Evolutionary conservation across 2,888 invertebrate genomes (phyloP).

Genomic region (Metalampra italica): DNA sequence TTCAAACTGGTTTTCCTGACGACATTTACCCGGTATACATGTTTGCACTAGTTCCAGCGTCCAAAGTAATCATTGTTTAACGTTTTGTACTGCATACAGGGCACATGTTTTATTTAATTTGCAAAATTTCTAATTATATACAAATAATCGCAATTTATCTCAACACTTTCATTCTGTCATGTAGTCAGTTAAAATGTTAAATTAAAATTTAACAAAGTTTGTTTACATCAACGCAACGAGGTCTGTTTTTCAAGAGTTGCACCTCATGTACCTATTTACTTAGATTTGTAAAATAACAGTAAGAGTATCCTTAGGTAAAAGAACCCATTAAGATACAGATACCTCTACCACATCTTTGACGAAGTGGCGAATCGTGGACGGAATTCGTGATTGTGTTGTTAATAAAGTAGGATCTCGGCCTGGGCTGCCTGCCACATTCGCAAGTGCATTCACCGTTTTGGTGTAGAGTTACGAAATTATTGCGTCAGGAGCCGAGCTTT

Average conservation of each 20-base stretch:
- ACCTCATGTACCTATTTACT: not conserved
- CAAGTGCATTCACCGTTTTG: constrained; percentile 55
- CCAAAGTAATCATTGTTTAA: constrained; percentile 11
- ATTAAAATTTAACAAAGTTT: no score
- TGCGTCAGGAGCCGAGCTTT: constrained; percentile 37
- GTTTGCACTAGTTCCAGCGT: constrained; percentile 83
- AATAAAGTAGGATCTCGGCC: constrained; percentile 52
- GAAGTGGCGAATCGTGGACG: constrained; percentile 56
- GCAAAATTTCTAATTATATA: not conserved
- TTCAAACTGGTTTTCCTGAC: constrained; percentile 91
- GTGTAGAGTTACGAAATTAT: constrained; percentile 45
- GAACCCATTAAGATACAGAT: not conserved
- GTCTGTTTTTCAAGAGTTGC: no score
- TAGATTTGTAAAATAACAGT: not conserved
- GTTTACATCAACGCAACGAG: no score
- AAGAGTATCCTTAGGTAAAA: not conserved
- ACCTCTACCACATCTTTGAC: constrained; percentile 36
- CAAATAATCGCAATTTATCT: no score
- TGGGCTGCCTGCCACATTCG: constrained; percentile 41
- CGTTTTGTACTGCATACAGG: no score
- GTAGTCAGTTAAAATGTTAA: no score
- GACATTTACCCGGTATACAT: constrained; percentile 92
- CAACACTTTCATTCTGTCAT: no score
- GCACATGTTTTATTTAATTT: no score
- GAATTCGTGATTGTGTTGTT: constrained; percentile 65